phyloP scores from a whole-genome alignment of 1,140 invertebrate species.

The Leptonema lineaticorne region DNA sequence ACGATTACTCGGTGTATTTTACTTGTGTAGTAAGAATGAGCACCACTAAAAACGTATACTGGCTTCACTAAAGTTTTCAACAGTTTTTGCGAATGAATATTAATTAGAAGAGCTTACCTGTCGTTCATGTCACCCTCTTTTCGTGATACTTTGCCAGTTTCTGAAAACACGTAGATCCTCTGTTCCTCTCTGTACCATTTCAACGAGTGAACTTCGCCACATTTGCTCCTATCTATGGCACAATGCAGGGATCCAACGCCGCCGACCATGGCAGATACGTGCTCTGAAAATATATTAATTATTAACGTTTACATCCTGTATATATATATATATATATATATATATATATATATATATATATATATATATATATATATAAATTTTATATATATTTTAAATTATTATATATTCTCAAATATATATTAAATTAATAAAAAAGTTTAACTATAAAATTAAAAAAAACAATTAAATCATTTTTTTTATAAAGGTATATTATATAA shows the following conservation, averaged over 20 bases:
- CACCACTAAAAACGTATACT: too few species aligned
- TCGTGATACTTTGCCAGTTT: constrained; percentile 67
- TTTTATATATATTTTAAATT: neutral
- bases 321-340: neutral
- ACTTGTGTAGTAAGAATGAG: too few species aligned
- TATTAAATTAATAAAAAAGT: too few species aligned
- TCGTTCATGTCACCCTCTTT: constrained; percentile 73
- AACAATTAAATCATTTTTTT: too few species aligned
- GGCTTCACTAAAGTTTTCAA: too few species aligned
- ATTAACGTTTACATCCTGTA: neutral
- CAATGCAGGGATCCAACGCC: constrained; percentile 73
- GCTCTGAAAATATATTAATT: constrained; percentile 44
- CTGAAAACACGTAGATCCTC: constrained; percentile 82
- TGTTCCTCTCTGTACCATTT: constrained; percentile 85
- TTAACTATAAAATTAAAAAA: too few species aligned
- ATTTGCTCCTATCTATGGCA: constrained; percentile 71
- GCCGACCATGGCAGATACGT: constrained; percentile 57
- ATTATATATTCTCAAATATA: too few species aligned
- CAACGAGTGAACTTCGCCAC: constrained; percentile 81
- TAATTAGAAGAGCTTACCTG: constrained; percentile 60
- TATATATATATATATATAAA: neutral
- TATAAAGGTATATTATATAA: too few species aligned
- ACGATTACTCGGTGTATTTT: too few species aligned
- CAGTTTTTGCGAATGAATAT: too few species aligned
- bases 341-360: neutral